Base-by-base conservation (phyloP, 2,113 vertebrate genomes). In the Nesoenas mayeri region DNA sequence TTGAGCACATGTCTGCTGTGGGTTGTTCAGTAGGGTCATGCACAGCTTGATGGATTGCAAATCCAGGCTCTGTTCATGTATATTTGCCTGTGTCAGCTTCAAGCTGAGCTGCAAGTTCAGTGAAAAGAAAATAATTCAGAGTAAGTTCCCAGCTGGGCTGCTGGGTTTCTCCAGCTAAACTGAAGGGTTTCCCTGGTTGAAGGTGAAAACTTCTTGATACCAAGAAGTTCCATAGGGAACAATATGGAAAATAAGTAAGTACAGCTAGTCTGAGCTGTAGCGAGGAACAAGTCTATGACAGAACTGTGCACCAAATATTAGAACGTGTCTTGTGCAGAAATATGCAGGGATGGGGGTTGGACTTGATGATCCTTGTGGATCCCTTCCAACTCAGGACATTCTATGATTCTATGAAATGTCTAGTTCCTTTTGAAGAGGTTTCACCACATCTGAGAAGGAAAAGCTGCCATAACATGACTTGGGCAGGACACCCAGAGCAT, bases 391-490 rank as follows among this genome's bases (percentile, higher is more conserved):
- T 44, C 44, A 44, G 44, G 7, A 44, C 44, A 18, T 44, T 44
- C 44, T 44, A 44, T 18, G 44, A 44, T 44, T 44, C 44, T 44
- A 18, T 18, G 44, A 60, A 54, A 44, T 1, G 3, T 10, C 3
- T 0, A 5, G 9, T 11, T 74, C 20, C 22, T 80, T 79, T 47
- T 9, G 6, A 60, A 71, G 38, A 64, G 8, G 18, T 10, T 36
- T 20, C 9, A 15, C 2, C 4, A 15, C 20, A 24, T 42, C 62
- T 4, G 4, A 25, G 29, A 47, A 42, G 9, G 32, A 84, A 91
- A 88, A 66, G 3, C 6, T 73, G 36, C 12, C 1, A 0, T 2
- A 4, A 69, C 21, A 10, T 0, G 0, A 10, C 7, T 67, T n/a
- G 32, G 44, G 7, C 24, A 42, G 53, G 38, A 65, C 13, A 60